Conservation (phyloP, 2,888 invertebrate genomes). For the Drosophila tripunctata region DNA sequence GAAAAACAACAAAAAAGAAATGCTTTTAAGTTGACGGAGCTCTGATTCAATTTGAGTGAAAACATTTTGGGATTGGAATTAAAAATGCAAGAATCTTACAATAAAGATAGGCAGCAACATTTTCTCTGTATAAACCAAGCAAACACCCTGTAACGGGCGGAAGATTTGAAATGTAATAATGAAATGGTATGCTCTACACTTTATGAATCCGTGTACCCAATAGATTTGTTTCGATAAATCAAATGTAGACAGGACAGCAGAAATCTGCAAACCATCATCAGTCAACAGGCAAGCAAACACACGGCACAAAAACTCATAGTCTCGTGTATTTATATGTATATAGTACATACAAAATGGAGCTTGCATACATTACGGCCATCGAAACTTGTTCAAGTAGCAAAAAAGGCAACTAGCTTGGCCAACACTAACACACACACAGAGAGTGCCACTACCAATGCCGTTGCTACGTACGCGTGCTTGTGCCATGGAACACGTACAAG, state of each 20-base stretch:
- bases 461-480: slow-evolving; percentile 59
- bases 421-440: neutral
- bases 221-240: slow-evolving; percentile 1
- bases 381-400: slow-evolving; percentile 15
- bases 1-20: neutral
- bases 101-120: no score
- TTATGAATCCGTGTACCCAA: neutral
- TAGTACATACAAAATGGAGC: slow-evolving; percentile 11
- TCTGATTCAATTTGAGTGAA: neutral
- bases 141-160: neutral
- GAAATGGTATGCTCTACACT: neutral
- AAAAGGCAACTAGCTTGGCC: slow-evolving; percentile 37
- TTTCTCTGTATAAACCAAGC: neutral
- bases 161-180: neutral
- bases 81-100: no score
- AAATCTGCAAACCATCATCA: slow-evolving; percentile 65
- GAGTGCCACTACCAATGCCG: neutral
- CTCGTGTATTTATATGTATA: slow-evolving; percentile 7
- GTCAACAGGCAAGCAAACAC: slow-evolving; percentile 66
- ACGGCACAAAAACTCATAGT: slow-evolving; percentile 18
- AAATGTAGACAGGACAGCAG: neutral
- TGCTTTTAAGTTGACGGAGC: neutral
- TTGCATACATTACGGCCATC: slow-evolving; percentile 54
- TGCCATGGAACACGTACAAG: slow-evolving; percentile 70
- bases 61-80: neutral